Evolutionary conservation across 2,113 vertebrate species (phyloP), one percentile per base, ranked within the genome.

Genomic region (Amblyopsis rosae): DNA sequence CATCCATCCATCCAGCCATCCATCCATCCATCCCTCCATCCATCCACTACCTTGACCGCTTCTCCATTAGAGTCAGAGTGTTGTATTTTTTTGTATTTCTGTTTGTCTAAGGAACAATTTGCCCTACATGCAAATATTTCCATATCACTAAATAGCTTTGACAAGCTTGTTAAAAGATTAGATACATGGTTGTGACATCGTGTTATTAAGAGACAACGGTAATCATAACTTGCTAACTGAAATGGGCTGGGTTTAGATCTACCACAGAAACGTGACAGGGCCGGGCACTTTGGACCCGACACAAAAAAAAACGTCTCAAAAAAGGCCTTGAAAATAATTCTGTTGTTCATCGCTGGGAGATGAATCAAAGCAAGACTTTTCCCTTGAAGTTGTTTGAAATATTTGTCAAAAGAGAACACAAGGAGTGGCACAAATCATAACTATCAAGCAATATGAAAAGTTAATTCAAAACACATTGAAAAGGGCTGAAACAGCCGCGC

Each of bases 361-460:
- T 76, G 73, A 86, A 88, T 93, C 92, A 93, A 92, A 92, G 91
- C 70, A 12, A 66, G 72, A 84, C 26, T 84, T 86, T 86, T 86
- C 79, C 85, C 85, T 91, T 91, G 81, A 89, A 90, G 90, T 91
- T 89, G 84, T 91, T 81, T 87, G 89, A 92, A 91, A 89, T 91
- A 86, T 92, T 92, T 90, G 92, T 92, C 88, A 90, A 90, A 91
- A 88, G 88, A 91, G 91, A 93, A 92, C 84, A 76, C 80, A 79
- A 91, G 89, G 88, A 91, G 91, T 88, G 90, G 89, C 88, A 89
- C 88, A 91, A 92, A 92, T 91, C 91, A 90, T 92, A 89, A 88
- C 91, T 91, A 93, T 90, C 88, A 87, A 90, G 86, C 85, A 88
- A 88, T 88, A 89, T 90, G 88, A 91, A 89, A 86, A 60, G 48